Evolutionary conservation across 2,888 invertebrate genomes (phyloP).

Genomic region (Junonia oenone): DNA sequence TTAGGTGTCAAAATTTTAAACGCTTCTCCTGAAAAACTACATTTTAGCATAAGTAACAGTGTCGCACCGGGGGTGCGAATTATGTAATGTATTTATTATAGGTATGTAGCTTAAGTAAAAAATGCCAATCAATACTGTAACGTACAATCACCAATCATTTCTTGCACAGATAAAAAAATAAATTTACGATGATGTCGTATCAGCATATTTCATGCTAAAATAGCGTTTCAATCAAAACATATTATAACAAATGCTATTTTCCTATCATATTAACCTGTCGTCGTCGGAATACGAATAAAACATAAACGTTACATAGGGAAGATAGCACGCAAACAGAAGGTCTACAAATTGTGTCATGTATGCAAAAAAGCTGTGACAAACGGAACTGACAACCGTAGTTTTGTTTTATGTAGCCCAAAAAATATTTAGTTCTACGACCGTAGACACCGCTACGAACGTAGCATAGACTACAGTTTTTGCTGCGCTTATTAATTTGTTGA

Average conservation of each 20-base stretch:
- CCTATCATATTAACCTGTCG: background rate
- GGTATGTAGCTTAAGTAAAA: too few relatives aligned
- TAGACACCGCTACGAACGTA: background rate
- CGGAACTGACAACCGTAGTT: background rate
- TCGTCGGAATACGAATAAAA: background rate
- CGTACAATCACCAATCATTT: too few relatives aligned
- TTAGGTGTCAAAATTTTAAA: too few relatives aligned
- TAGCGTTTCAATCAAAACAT: too few relatives aligned
- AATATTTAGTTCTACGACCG: background rate
- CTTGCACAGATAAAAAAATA: too few relatives aligned
- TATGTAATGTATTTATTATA: too few relatives aligned
- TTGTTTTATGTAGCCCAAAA: background rate
- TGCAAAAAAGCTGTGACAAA: background rate
- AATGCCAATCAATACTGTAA: too few relatives aligned
- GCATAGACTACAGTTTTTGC: background rate
- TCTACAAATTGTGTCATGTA: background rate
- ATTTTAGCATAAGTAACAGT: too few relatives aligned
- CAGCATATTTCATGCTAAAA: too few relatives aligned
- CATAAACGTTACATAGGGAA: background rate
- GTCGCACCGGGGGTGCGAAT: too few relatives aligned
- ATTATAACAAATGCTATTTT: background rate
- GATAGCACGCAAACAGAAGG: background rate
- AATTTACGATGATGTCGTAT: too few relatives aligned
- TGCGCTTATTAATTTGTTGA: background rate
- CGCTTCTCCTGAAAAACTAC: too few relatives aligned